Base-by-base conservation (phyloP, 2,888 invertebrate genomes). In the Dolomedes plantarius region DNA sequence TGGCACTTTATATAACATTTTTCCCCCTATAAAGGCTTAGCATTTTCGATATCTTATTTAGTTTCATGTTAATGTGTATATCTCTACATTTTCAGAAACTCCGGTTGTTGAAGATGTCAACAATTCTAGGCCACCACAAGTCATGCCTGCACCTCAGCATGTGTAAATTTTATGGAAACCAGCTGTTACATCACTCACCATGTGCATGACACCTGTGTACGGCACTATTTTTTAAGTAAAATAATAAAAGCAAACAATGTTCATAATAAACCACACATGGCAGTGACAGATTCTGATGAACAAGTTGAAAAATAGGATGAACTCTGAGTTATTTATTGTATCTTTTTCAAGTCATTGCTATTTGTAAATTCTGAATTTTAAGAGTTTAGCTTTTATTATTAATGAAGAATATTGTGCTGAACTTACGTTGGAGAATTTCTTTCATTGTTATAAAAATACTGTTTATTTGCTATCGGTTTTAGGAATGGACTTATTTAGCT, bases 111-210 rank as follows among this genome's bases (percentile, higher is more conserved):
- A 71, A 32, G 68, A 75, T 46, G n/a, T n/a, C n/a, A n/a, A n/a
- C n/a, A n/a, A n/a, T n/a, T n/a, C n/a, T n/a, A n/a, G 69, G 11
- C 16, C 76, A 27, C 64, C 69, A 28, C 82, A 62, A 71, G 76
- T 65, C 2, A 76, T 82, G 75, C 41, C 82, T 64, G 82, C 82
- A 76, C 82, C 82, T 36, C 82, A 76, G 41, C 82, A 82, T 82
- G 71, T 82, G 36, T 82, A 76, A 71, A n/a, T 65, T 76, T 76
- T 73, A n/a, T 13, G 11, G 11, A 46, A 56, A 56, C 19, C 23
- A 56, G 56, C 56, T 23, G 56, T 23, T 23, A 23, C 56, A 23
- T 56, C 23, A 11, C 11, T 9, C 56, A 23, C 19, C 23, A 1
- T 56, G 56, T 56, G 56, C 11, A 56, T 23, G 56, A 23, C 23